Evolutionary conservation across 2,888 invertebrate species (phyloP), one percentile per base, ranked within the genome.

Genomic region (Limnephilus auricula): DNA sequence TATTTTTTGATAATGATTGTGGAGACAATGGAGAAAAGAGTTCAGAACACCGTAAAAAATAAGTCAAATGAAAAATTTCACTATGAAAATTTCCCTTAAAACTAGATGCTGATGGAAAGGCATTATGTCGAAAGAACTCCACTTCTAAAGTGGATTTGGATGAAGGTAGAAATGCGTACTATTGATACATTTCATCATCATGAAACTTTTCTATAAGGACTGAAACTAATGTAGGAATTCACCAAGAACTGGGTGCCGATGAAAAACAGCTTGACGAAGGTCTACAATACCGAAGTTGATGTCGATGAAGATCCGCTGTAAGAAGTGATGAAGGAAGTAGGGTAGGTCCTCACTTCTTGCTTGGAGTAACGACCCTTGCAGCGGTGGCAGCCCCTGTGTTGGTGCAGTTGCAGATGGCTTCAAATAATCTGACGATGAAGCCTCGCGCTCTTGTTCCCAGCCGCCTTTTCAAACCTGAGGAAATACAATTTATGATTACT

Each of bases 401-500:
- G 92, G 97, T 97, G 94, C 97, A 97, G 94, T 97, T 97, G 94
- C 97, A 97, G 86, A 97, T 96, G 10, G 96, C 96, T 94, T 97
- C 97, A 93, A 97, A 97, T 94, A 97, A 95, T 92, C 97, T 96
- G 89, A 96, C 95, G 18, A 97, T 96, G 94, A 97, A 96, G 79
- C 96, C 97, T 79, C 97, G 95, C 45, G 97, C 97, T 32, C 96
- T 95, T 93, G 95, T 95, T 2, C 96, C 96, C 92, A 97, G 95
- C 93, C 96, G 96, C 94, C 96, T 95, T 94, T 96, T 97, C 94
- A 97, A 94, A 94, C 94, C 95, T 94, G 94, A 94, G 79, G 90
- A 90, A n/a, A 65, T n/a, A 65, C 9, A 25, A n/a, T 65, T 65
- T 25, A 65, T 25, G 25, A 65, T 65, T 65, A 65, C 18, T 18